phyloP scores from a whole-genome alignment of 1,140 invertebrate species.

The Heterodera schachtii region DNA sequence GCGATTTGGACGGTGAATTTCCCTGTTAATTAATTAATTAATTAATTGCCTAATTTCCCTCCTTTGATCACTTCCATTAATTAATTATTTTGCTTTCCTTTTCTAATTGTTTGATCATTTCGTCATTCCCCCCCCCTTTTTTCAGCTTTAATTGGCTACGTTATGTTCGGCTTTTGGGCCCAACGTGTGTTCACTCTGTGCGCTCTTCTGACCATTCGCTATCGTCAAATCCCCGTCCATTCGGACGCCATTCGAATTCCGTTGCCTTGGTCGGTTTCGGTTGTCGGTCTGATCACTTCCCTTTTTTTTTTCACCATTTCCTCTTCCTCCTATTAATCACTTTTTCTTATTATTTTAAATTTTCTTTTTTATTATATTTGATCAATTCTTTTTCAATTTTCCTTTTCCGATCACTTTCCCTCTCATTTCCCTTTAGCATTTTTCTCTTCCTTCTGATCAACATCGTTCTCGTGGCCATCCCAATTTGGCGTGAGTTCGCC shows the following conservation, averaged over 20 bases:
- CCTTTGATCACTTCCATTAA: too few relatives aligned
- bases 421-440: slow-evolving; percentile 47
- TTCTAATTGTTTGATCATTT: too few relatives aligned
- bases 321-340: too few relatives aligned
- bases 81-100: background rate
- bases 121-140: too few relatives aligned
- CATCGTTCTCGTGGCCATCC: slow-evolving; percentile 60
- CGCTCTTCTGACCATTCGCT: slow-evolving; percentile 52
- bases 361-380: too few relatives aligned
- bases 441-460: slow-evolving; percentile 57
- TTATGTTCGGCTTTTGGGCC: slow-evolving; percentile 66
- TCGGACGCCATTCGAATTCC: slow-evolving; percentile 63
- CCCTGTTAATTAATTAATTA: background rate
- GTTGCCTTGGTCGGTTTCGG: slow-evolving; percentile 41
- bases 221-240: slow-evolving; percentile 61
- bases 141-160: slow-evolving; percentile 63
- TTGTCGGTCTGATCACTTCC: too few relatives aligned
- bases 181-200: slow-evolving; percentile 56
- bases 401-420: background rate
- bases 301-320: too few relatives aligned
- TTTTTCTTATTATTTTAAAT: too few relatives aligned
- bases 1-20: slow-evolving; percentile 56
- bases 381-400: too few relatives aligned
- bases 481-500: slow-evolving; percentile 61
- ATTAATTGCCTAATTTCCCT: background rate